Percentiles rank a stretch among this genome's conserved stretches.
Evolutionary conservation across 2,888 invertebrate genomes (phyloP).

Genomic region (Chloroclysta siterata): DNA sequence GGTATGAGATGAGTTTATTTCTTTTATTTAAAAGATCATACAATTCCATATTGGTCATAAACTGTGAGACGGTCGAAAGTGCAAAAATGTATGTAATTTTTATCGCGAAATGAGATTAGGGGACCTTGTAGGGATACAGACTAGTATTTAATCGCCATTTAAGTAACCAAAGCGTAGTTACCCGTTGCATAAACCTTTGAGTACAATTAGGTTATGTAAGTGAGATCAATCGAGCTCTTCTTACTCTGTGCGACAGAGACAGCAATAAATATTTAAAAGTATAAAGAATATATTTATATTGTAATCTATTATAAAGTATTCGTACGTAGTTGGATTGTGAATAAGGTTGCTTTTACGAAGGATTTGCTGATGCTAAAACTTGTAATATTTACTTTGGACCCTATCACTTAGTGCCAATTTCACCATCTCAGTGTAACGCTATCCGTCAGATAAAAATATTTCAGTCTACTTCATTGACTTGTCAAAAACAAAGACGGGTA

Average conservation of each 20-base stretch:
- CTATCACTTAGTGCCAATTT: too few species aligned
- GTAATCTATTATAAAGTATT: slow-evolving; percentile 46
- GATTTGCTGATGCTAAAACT: not conserved
- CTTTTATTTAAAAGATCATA: too few species aligned
- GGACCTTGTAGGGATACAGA: slow-evolving; percentile 55
- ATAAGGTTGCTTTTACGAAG: slow-evolving; percentile 16
- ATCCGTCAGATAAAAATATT: too few species aligned
- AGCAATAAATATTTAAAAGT: slow-evolving; percentile 73
- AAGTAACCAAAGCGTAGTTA: slow-evolving; percentile 58
- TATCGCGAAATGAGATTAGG: slow-evolving; percentile 42
- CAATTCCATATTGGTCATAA: not conserved
- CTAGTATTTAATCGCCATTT: slow-evolving; percentile 50
- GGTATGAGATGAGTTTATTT: too few species aligned
- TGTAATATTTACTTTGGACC: too few species aligned
- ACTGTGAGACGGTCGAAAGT: slow-evolving; percentile 6
- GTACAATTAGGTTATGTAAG: slow-evolving; percentile 68
- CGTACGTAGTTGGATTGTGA: slow-evolving; percentile 26
- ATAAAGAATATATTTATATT: slow-evolving; percentile 50
- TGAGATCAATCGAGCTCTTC: slow-evolving; percentile 78
- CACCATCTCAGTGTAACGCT: too few species aligned
- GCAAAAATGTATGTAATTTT: slow-evolving; percentile 8
- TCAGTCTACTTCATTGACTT: too few species aligned
- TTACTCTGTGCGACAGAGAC: slow-evolving; percentile 80
- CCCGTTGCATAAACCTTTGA: slow-evolving; percentile 47
- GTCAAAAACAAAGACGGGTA: too few species aligned